Percentiles rank a stretch among this genome's conserved stretches.
Evolutionary conservation across 2,888 invertebrate genomes (phyloP).

Genomic region (Spialia ferax): DNA sequence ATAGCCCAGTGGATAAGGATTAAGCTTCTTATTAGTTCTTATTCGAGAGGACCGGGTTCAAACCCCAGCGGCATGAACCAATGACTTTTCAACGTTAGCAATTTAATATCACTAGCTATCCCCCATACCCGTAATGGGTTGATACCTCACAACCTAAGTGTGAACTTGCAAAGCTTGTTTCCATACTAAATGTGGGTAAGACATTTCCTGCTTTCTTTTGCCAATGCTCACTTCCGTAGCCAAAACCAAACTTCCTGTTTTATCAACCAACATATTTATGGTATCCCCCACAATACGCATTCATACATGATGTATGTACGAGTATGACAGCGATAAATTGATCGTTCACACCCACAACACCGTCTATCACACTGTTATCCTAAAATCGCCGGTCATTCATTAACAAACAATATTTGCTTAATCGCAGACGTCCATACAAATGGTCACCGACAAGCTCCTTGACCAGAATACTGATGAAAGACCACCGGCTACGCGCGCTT

Average conservation of each 20-base stretch:
- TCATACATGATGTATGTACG: constrained; percentile 1
- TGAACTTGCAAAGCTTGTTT: too few species aligned
- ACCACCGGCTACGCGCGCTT: constrained; percentile 43
- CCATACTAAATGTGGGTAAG: too few species aligned
- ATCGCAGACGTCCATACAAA: constrained; percentile 52
- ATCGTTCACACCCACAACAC: constrained; percentile 7
- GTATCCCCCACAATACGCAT: not conserved
- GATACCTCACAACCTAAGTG: too few species aligned
- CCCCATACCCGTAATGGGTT: too few species aligned
- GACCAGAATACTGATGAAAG: constrained; percentile 53
- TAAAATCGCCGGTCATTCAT: constrained; percentile 45
- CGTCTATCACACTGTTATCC: constrained; percentile 21
- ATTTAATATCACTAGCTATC: too few species aligned
- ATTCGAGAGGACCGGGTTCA: too few species aligned
- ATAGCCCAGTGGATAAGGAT: too few species aligned
- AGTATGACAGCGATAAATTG: not conserved
- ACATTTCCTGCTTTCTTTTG: too few species aligned
- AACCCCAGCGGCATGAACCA: too few species aligned
- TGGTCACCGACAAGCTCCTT: constrained; percentile 47
- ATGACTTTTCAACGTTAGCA: too few species aligned
- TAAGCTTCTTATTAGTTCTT: too few species aligned
- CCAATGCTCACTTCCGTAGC: too few species aligned
- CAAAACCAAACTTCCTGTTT: not conserved
- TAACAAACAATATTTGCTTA: constrained; percentile 54
- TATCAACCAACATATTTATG: not conserved